These are phyloP conservation scores for Drosophila subpulchrella DNA, from an alignment of 1,140 invertebrate species.

Conservation along the genomic window DNA sequence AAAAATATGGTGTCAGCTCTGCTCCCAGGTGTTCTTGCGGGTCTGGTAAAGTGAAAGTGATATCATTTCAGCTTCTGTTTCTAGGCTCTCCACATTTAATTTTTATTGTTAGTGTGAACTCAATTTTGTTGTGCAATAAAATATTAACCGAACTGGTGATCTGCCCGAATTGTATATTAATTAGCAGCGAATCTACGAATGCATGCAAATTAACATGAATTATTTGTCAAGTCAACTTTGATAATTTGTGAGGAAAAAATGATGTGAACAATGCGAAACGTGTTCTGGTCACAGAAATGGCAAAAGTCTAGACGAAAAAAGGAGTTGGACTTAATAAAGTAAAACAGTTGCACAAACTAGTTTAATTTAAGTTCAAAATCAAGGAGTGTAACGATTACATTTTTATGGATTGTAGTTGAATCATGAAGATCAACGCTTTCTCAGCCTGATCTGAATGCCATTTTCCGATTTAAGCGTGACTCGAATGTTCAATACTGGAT, in stretches of 20 bases:
- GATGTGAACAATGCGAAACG: slow-evolving; percentile 20
- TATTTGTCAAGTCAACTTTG: slow-evolving; percentile 29
- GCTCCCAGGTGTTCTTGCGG: not conserved
- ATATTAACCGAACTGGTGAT: slow-evolving; percentile 12
- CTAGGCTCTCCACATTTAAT: not conserved
- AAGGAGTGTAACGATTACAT: not conserved
- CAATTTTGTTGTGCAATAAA: slow-evolving; percentile 30
- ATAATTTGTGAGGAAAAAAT: slow-evolving; percentile 14
- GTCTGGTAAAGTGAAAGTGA: not conserved
- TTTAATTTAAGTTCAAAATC: not conserved
- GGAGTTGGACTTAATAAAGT: too few species aligned
- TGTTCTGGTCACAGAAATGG: not conserved
- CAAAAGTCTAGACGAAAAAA: not conserved
- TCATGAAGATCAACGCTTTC: slow-evolving; percentile 13
- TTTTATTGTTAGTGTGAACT: slow-evolving; percentile 15
- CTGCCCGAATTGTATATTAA: slow-evolving; percentile 23
- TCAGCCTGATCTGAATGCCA: slow-evolving; percentile 73
- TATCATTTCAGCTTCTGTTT: not conserved
- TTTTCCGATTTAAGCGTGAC: slow-evolving; percentile 78
- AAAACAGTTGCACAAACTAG: not conserved
- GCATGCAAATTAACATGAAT: slow-evolving; percentile 31
- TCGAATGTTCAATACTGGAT: slow-evolving; percentile 72
- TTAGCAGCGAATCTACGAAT: slow-evolving; percentile 27
- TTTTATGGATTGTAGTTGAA: not conserved
- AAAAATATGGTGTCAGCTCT: too few species aligned